Conservation (phyloP, 2,797 vertebrate species). For the Gephyroberyx darwinii region DNA sequence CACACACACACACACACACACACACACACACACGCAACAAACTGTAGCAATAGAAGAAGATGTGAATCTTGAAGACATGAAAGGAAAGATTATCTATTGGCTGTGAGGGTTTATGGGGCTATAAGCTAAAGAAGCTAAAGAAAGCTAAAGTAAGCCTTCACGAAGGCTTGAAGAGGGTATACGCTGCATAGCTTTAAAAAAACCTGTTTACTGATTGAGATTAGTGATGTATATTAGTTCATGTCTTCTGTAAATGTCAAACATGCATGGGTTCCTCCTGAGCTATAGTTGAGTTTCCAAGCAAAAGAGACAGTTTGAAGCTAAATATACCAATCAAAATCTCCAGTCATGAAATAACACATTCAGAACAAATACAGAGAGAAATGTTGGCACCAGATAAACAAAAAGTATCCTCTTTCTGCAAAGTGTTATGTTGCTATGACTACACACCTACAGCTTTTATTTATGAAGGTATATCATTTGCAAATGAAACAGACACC, state of each 20-base stretch:
- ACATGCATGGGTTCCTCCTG: not conserved
- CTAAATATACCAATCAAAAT: constrained; percentile 54
- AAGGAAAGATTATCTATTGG: too few species aligned
- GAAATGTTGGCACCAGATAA: constrained; percentile 58
- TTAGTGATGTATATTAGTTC: not conserved
- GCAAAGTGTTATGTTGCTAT: constrained; percentile 73
- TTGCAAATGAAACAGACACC: constrained; percentile 62
- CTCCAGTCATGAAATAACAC: constrained; percentile 53
- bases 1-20: constrained; percentile 26
- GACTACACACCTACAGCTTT: constrained; percentile 76
- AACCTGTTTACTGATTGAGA: not conserved
- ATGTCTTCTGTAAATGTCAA: constrained; percentile 1
- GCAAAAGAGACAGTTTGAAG: constrained; percentile 42
- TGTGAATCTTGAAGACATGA: not conserved
- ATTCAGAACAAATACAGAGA: constrained; percentile 52
- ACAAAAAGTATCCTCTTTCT: constrained; percentile 61
- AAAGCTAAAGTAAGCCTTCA: too few species aligned
- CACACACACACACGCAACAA: too few species aligned
- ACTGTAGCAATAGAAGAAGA: too few species aligned
- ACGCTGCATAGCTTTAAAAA: not conserved
- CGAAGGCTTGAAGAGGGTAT: not conserved
- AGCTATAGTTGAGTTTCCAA: constrained; percentile 17
- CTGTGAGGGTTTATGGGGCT: not conserved
- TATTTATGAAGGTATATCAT: constrained; percentile 73
- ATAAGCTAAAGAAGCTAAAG: not conserved